Evolutionary conservation across 1,140 invertebrate species (phyloP), one percentile per base, ranked within the genome.

Genomic region (Drosophila virilis): DNA sequence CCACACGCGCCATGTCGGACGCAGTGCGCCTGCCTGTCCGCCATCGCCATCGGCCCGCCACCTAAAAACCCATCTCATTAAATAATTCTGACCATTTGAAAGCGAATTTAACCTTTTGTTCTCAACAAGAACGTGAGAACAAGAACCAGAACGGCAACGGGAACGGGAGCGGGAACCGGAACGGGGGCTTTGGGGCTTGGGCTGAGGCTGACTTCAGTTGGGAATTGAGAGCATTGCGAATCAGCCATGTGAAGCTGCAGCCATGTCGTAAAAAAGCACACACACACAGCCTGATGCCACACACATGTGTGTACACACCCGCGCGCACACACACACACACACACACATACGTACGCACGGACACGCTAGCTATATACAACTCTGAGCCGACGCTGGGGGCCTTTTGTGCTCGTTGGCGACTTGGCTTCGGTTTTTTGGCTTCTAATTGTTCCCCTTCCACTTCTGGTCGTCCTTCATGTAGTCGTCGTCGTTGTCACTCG

Each of bases 51-150:
- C 10, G 42, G 51, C 28, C 58, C 48, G 46, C 73, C 68, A 59
- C 72, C 67, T 46, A 52, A 46, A 38, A 71, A 54, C 73, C 54
- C 73, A 65, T 64, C 79, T 83, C 83, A 88, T 89, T 89, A 88
- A 83, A 89, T 72, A 70, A 74, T 83, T 88, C 83, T 88, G 83
- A 88, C 83, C 83, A 88, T 88, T 86, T 83, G 80, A 89, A 83
- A 89, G 77, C 84, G 79, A 83, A 89, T 83, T 88, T 89, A 88
- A 88, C 83, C 83, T 89, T 89, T 88, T 88, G 83, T 88, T 88
- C 72, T 83, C 62, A 43, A 38, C 51, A 28, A 42, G 33, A 68
- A 59, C 45, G 64, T 50, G 69, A 62, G 52, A 72, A 50, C 37
- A 62, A 70, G 67, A 55, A 38, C 50, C 40, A 48, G 40, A 61